A percentile compares a stretch with the other conserved stretches of the same genome.
Evolutionary conservation across 2,888 invertebrate species (phyloP).

Genomic region (Amiota communis): DNA sequence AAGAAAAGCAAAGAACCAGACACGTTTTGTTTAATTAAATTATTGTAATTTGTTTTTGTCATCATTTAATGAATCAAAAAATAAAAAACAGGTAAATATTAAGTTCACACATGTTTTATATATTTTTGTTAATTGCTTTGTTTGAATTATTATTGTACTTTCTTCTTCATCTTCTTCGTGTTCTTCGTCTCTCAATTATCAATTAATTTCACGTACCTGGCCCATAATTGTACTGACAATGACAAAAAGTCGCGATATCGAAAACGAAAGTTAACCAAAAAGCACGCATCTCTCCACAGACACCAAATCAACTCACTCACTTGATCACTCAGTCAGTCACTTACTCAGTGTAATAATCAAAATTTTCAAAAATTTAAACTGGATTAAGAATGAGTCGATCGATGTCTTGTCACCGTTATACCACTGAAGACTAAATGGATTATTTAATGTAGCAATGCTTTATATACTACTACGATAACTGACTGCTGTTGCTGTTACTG

Average conservation of each 20-base stretch:
- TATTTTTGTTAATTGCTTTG: constrained; percentile 39
- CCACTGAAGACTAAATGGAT: too few species aligned
- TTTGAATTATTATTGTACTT: constrained; percentile 43
- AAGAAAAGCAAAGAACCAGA: not conserved
- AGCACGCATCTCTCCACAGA: constrained; percentile 45
- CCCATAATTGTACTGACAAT: constrained; percentile 55
- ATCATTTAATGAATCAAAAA: not conserved
- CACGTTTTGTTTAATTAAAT: constrained; percentile 29
- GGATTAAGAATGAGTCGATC: too few species aligned
- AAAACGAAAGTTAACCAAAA: constrained; percentile 51
- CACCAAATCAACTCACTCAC: not conserved
- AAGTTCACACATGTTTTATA: constrained; percentile 44
- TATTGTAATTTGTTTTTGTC: constrained; percentile 9
- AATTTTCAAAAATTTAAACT: too few species aligned
- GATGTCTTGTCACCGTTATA: too few species aligned
- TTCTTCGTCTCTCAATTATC: constrained; percentile 32
- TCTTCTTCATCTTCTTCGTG: constrained; percentile 18
- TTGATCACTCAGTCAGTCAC: constrained; percentile 36
- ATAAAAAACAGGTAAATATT: constrained; percentile 14
- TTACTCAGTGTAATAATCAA: too few species aligned
- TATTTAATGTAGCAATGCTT: too few species aligned
- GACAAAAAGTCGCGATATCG: constrained; percentile 45
- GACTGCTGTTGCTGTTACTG: too few species aligned
- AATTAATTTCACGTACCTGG: constrained; percentile 56
- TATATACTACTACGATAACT: too few species aligned